Conservation (phyloP, 2,113 vertebrate genomes). For the Oryzias celebensis region DNA sequence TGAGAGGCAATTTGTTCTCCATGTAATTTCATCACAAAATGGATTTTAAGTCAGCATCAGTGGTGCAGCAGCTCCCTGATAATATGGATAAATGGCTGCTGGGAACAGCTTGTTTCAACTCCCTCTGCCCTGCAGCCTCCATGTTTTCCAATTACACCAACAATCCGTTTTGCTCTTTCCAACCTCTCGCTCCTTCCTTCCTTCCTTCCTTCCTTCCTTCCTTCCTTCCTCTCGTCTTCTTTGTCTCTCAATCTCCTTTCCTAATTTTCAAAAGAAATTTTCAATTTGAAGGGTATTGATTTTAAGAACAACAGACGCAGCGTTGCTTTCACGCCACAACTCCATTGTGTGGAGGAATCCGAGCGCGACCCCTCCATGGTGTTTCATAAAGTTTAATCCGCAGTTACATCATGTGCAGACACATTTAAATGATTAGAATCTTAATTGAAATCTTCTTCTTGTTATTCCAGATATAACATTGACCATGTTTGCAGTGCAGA, state of each 20-base stretch:
- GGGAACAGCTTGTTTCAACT: constrained; percentile 46
- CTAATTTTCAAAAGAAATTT: constrained; percentile 41
- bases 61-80: constrained; percentile 32
- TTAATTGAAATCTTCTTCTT: too few species aligned
- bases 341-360: constrained; percentile 27
- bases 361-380: constrained; percentile 9
- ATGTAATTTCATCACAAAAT: constrained; percentile 52
- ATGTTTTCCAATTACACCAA: constrained; percentile 51
- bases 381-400: constrained; percentile 37
- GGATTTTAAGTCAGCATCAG: constrained; percentile 50
- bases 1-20: constrained; percentile 42
- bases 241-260: constrained; percentile 11
- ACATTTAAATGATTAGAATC: too few species aligned
- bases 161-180: constrained; percentile 4
- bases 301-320: constrained; percentile 29
- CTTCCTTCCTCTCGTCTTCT: too few species aligned
- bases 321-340: constrained; percentile 18
- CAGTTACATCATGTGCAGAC: background rate
- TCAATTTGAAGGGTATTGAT: constrained; percentile 65
- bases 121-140: constrained; percentile 17
- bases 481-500: background rate
- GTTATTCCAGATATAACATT: background rate
- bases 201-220: too few species aligned
- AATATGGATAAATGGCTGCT: constrained; percentile 48
- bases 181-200: background rate